These are phyloP conservation scores for Caenorhabditis sp. DNA, from an alignment of 2,888 invertebrate genomes.

Conservation along the genomic window DNA sequence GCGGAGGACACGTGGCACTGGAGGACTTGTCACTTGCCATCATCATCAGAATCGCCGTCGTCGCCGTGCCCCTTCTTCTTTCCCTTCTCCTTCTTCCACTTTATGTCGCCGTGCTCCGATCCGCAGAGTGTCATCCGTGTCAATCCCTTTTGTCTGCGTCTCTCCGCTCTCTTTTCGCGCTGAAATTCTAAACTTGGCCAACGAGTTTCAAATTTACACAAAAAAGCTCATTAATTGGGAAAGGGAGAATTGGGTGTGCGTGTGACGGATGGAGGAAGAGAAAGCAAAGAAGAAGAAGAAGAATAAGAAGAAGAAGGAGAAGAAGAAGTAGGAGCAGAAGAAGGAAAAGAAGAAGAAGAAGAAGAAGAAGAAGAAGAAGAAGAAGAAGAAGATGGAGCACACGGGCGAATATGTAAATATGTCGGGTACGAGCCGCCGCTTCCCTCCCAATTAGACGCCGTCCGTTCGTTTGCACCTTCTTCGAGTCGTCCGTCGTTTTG, in stretches of 20 bases:
- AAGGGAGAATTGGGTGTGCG: conserved; percentile 6
- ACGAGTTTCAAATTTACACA: conserved; percentile 33
- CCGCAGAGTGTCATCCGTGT: conserved; percentile 13
- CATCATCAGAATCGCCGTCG: conserved; percentile 29
- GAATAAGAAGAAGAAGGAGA: conserved; percentile 6
- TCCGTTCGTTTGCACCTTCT: neutral
- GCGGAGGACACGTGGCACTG: conserved; percentile 5
- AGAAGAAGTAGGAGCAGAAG: neutral
- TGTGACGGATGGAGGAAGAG: conserved; percentile 21
- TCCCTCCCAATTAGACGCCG: neutral
- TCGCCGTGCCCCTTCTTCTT: neutral
- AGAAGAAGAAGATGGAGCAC: conserved; percentile 5
- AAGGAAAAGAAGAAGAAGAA: neutral
- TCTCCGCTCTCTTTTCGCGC: conserved; percentile 2
- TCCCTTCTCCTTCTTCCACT: conserved; percentile 16
- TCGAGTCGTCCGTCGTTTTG: neutral
- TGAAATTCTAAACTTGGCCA: conserved; percentile 45
- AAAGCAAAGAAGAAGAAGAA: conserved; percentile 12
- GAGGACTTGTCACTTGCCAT: conserved; percentile 41
- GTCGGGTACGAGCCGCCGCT: neutral
- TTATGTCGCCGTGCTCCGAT: conserved; percentile 16
- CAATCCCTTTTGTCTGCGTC: conserved; percentile 2
- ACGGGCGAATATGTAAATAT: conserved; percentile 22
- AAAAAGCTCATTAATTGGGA: conserved; percentile 47
- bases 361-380: conserved; percentile 3